Evolutionary conservation across 1,140 invertebrate species (phyloP), one percentile per base, ranked within the genome.

Genomic region (Lethocerus indicus): DNA sequence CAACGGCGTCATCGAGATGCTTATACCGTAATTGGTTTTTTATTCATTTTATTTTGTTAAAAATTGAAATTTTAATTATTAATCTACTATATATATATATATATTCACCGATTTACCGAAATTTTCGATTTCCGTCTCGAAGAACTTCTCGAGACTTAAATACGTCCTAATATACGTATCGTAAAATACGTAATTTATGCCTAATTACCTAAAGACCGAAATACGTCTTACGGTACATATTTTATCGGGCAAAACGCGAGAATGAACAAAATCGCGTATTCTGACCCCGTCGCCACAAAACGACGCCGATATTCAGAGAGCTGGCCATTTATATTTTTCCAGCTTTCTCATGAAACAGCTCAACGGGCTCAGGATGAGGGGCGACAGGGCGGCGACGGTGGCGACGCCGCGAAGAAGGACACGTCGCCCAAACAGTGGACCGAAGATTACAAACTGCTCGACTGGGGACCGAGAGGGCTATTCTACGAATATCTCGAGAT

Each of bases 401-500:
- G n/a, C n/a, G n/a, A n/a, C n/a, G n/a, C n/a, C n/a, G n/a, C n/a
- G n/a, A n/a, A n/a, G n/a, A n/a, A n/a, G n/a, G 56, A 54, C n/a
- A 27, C 55, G 20, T 27, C 24, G 52, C 42, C 59, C 21, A 68
- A 74, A 24, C 81, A 87, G 47, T 97, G 89, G 87, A 77, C 91
- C 53, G 81, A 83, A 57, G 94, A 98, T 64, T 94, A 85, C 59
- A 84, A 87, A 61, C 68, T 98, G 29, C 71, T 88, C 3, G 78
- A 87, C 56, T 94, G 90, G 72, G 87, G 86, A 20, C 76, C 88
- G 41, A 77, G 87, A 63, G 87, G 89, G 57, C 70, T 97, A 13
- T 97, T 97, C 67, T 86, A 87, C 3, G 94, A 98, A 68, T 97
- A 97, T 67, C 69, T 98, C 43, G 93, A 97, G 76, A 96, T 97